Base-by-base conservation (phyloP, 2,113 vertebrate genomes). In the Alethe castanea region DNA sequence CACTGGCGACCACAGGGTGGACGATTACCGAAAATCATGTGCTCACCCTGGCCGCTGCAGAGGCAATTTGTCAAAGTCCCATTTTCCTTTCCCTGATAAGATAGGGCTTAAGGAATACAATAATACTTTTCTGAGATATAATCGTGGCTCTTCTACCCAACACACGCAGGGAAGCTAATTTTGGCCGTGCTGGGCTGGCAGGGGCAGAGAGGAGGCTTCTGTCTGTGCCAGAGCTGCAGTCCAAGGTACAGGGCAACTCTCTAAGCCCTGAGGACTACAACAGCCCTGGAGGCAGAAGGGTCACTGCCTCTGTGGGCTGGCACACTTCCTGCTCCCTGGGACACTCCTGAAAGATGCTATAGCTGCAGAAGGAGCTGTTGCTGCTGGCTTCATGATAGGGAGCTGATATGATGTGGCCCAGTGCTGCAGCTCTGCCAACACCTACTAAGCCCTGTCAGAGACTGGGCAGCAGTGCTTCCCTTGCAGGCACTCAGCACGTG, bases 1-100 rank as follows among this genome's bases (percentile, higher is more conserved):
- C 3, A 2, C 11, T 44, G 67, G 88, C 11, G 18, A 69, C 91
- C 25, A 77, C 35, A 11, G 48, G 61, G 86, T 88, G 92, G 92
- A 94, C 4, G 18, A 73, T 87, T 91, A 52, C 92, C 2, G 47
- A 95, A 77, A 94, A 86, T 90, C 97, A 95, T 33, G 87, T 93
- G 97, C 90, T 80, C 77, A 90, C 93, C 64, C 72, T 2, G 25
- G 84, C 82, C 22, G 28, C 6, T 9, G 70, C 83, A 90, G 33
- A 92, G 94, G 90, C 97, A 88, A 95, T 97, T 97, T 95, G 97
- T 98, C 97, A 97, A 97, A 95, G 93, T 97, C 97, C 80, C 83
- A 57, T 97, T 98, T 97, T 97, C 93, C 92, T 88, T 94, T 97
- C 90, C 29, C 77, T 31, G 98, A 98, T 98, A 98, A 98, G 98